phyloP scores from a whole-genome alignment of 2,113 vertebrate species.

The Eira barbara region DNA sequence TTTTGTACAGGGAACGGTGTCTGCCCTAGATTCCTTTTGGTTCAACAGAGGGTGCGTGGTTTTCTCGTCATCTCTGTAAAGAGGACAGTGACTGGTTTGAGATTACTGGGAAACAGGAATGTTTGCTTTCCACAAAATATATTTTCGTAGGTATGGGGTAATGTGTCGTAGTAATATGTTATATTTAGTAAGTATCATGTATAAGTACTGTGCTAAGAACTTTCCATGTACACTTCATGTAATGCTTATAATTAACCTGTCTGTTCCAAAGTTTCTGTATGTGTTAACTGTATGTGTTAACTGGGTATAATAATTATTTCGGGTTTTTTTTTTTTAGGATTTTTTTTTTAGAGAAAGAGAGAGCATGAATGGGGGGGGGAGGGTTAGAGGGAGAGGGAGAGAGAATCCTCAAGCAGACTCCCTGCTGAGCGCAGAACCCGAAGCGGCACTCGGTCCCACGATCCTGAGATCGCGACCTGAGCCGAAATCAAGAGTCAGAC shows the following conservation, averaged over 20 bases:
- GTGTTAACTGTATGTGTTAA: background rate
- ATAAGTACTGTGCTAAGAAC: background rate
- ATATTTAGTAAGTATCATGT: background rate
- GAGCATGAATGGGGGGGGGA: background rate
- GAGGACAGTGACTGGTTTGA: background rate
- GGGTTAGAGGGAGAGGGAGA: background rate
- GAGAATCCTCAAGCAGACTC: background rate
- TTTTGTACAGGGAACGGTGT: background rate
- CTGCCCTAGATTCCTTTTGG: background rate
- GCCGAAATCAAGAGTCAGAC: background rate
- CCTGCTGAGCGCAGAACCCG: background rate
- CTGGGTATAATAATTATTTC: background rate
- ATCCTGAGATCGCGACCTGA: background rate
- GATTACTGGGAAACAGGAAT: background rate
- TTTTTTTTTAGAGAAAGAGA: background rate
- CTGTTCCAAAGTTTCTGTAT: background rate
- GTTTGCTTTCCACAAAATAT: background rate
- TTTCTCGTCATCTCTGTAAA: background rate
- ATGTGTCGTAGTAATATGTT: background rate
- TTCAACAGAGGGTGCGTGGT: background rate
- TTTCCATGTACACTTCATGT: background rate
- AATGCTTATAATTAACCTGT: background rate
- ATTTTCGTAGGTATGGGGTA: background rate
- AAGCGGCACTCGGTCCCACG: background rate
- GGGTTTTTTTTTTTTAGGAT: background rate